phyloP scores from a whole-genome alignment of 2,888 invertebrate species.

The Macrophya annulata region DNA sequence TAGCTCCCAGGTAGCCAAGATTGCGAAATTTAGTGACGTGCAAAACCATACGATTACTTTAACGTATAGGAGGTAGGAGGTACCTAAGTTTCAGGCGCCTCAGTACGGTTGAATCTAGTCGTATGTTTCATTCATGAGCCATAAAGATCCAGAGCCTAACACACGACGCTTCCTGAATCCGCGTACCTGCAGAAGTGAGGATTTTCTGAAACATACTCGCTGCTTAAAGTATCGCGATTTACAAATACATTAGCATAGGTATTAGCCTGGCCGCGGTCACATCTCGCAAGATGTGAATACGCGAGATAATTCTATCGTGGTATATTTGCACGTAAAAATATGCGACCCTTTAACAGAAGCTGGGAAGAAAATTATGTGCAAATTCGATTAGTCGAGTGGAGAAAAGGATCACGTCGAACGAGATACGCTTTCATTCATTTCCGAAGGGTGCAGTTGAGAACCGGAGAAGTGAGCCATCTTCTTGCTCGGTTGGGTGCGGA shows the following conservation, averaged over 20 bases:
- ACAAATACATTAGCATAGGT: conserved; percentile 51
- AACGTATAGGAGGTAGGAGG: background rate
- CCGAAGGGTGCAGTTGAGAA: conserved; percentile 32
- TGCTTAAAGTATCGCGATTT: conserved; percentile 36
- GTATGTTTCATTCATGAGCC: conserved; percentile 78
- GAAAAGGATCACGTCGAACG: background rate
- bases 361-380: background rate
- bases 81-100: conserved; percentile 5
- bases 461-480: conserved; percentile 54
- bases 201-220: conserved; percentile 41
- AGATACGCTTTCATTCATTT: background rate
- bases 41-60: background rate
- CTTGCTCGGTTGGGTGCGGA: conserved; percentile 53
- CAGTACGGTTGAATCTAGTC: conserved; percentile 34
- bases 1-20: background rate
- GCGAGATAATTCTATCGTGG: conserved; percentile 4
- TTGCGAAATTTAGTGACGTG: background rate
- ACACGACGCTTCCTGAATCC: conserved; percentile 52
- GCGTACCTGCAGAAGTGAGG: conserved; percentile 12
- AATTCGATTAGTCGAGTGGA: background rate
- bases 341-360: background rate
- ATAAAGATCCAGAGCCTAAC: conserved; percentile 68
- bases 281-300: conserved; percentile 18
- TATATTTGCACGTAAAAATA: background rate
- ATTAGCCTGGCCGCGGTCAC: conserved; percentile 48